phyloP scores from a whole-genome alignment of 2,888 invertebrate species.

The Icerya purchasi region DNA sequence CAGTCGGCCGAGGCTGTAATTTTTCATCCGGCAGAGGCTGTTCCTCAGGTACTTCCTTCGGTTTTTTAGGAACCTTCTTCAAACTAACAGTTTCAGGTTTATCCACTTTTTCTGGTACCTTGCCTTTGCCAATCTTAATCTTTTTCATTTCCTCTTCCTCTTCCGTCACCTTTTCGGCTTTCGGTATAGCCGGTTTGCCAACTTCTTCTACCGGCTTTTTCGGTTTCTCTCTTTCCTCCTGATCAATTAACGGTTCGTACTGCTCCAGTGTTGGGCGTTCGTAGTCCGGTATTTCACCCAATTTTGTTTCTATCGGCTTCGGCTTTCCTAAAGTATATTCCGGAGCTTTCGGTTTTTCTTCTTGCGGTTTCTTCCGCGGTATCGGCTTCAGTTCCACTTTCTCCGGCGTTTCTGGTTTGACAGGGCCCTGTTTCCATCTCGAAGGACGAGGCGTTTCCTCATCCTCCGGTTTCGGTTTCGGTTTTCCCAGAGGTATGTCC shows the following conservation, averaged over 20 bases:
- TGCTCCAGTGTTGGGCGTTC: too few relatives aligned
- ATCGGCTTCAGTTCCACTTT: slow-evolving; percentile 24
- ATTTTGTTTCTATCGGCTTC: too few relatives aligned
- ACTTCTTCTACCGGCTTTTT: too few relatives aligned
- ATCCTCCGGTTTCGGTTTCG: slow-evolving; percentile 20
- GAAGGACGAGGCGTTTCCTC: slow-evolving; percentile 24
- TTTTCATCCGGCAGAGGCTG: slow-evolving; percentile 17
- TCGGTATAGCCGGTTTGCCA: too few relatives aligned
- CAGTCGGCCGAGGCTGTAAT: slow-evolving; percentile 20
- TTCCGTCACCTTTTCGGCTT: slow-evolving; percentile 23
- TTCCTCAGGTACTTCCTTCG: slow-evolving; percentile 18
- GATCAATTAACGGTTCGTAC: too few relatives aligned
- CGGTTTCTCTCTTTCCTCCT: too few relatives aligned
- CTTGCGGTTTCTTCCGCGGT: slow-evolving; percentile 23
- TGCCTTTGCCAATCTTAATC: slow-evolving; percentile 31
- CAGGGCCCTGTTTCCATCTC: slow-evolving; percentile 25
- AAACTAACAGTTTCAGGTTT: slow-evolving; percentile 27
- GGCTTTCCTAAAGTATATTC: too few relatives aligned
- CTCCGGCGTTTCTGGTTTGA: slow-evolving; percentile 24
- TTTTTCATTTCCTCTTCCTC: slow-evolving; percentile 27
- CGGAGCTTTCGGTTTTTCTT: too few relatives aligned
- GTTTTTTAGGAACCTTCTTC: slow-evolving; percentile 24
- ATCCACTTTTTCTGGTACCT: slow-evolving; percentile 24
- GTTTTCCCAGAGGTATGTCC: slow-evolving; percentile 11
- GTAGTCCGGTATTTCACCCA: too few relatives aligned